Percentiles rank a stretch among this genome's conserved stretches.
These are phyloP conservation scores for Stictocephala bisonia DNA, from an alignment of 2,888 invertebrate species.

Conservation along the genomic window DNA sequence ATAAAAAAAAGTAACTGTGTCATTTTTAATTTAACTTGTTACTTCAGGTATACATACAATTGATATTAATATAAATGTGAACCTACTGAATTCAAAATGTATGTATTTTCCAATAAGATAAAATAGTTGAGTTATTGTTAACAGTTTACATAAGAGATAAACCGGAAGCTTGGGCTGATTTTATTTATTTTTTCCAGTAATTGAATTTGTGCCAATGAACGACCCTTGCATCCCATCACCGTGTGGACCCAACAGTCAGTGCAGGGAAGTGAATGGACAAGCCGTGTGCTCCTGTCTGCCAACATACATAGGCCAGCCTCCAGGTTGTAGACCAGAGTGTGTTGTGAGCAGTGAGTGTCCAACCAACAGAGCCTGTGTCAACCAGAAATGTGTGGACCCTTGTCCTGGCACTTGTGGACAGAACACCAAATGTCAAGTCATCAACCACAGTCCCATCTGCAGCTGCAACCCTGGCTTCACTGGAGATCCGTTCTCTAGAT, in stretches of 20 bases:
- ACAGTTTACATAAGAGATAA: too few relatives aligned
- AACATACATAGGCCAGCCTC: slow-evolving; percentile 74
- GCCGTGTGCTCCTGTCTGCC: slow-evolving; percentile 78
- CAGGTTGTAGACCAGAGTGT: slow-evolving; percentile 80
- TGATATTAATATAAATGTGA: too few relatives aligned
- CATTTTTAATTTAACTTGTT: too few relatives aligned
- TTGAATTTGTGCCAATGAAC: slow-evolving; percentile 55
- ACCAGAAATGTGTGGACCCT: slow-evolving; percentile 77
- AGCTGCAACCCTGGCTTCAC: slow-evolving; percentile 72
- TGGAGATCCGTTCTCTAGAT: slow-evolving; percentile 76
- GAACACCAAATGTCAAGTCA: slow-evolving; percentile 78
- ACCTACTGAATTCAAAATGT: too few relatives aligned
- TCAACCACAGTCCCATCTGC: slow-evolving; percentile 79
- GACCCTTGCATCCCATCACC: slow-evolving; percentile 82
- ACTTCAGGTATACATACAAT: too few relatives aligned
- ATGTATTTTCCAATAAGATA: too few relatives aligned
- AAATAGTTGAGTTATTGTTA: too few relatives aligned
- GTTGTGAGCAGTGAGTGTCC: slow-evolving; percentile 79
- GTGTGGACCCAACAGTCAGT: slow-evolving; percentile 85
- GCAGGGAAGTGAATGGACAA: slow-evolving; percentile 77
- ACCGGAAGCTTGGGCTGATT: too few relatives aligned
- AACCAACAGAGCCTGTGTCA: slow-evolving; percentile 74
- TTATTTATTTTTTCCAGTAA: slow-evolving; percentile 47
- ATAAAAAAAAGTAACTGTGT: too few relatives aligned
- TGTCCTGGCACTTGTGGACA: slow-evolving; percentile 80